These are phyloP conservation scores for Sipha flava DNA, from an alignment of 1,140 invertebrate species.

Conservation along the genomic window DNA sequence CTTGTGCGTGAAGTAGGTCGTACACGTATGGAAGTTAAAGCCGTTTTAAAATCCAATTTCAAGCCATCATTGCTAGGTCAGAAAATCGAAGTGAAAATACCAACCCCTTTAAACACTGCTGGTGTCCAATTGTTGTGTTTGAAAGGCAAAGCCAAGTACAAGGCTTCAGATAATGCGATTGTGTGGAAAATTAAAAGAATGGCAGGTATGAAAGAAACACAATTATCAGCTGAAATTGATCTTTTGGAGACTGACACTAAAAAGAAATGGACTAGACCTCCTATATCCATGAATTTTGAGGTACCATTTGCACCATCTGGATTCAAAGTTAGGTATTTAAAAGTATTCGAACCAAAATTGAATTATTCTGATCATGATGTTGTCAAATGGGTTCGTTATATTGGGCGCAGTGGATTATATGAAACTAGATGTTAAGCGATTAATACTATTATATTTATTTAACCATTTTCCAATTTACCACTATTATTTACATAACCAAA, in stretches of 20 bases:
- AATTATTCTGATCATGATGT: slow-evolving; percentile 99
- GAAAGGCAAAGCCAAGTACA: slow-evolving; percentile 99
- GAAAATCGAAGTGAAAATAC: slow-evolving; percentile 98
- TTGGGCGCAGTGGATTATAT: slow-evolving; percentile 96
- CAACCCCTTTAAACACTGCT: slow-evolving; percentile 96
- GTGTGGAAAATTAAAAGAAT: slow-evolving; percentile 99
- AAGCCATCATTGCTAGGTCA: slow-evolving; percentile 96
- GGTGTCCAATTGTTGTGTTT: slow-evolving; percentile 98
- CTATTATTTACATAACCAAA: not conserved
- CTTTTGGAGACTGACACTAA: slow-evolving; percentile 97
- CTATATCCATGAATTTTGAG: slow-evolving; percentile 99
- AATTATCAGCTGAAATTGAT: slow-evolving; percentile 98
- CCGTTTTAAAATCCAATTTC: slow-evolving; percentile 99
- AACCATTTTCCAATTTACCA: not conserved
- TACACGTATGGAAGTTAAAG: slow-evolving; percentile 99
- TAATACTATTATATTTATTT: not conserved
- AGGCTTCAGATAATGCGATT: slow-evolving; percentile 98
- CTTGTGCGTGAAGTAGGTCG: slow-evolving; percentile 94
- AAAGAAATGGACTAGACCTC: slow-evolving; percentile 99
- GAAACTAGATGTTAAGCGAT: slow-evolving; percentile 87
- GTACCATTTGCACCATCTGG: slow-evolving; percentile 92
- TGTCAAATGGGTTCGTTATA: slow-evolving; percentile 99
- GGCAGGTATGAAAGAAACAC: slow-evolving; percentile 99
- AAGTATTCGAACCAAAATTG: slow-evolving; percentile 98
- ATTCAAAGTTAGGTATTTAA: slow-evolving; percentile 97